Evolutionary conservation across 1,140 invertebrate genomes (phyloP), one percentile per base, ranked within the genome.

Genomic region (Diabrotica virgifera): DNA sequence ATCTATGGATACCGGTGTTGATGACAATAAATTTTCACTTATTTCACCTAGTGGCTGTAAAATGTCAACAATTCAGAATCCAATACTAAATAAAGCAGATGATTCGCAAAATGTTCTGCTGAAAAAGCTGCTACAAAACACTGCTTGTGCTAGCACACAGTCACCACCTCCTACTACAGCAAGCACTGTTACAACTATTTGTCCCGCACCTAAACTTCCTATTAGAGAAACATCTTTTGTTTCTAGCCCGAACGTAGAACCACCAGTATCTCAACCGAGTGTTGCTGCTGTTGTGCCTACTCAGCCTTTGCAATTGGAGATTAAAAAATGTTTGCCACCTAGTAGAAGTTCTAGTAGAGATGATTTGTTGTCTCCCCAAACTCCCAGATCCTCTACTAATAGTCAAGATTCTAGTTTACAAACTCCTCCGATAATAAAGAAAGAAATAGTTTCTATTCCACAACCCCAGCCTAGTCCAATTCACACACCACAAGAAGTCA

Each of bases 41-140:
- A 24, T 53, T 9, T 9, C 35, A 5, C 77, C 11, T 36, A 36
- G 51, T n/a, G 76, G 74, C n/a, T 77, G 75, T 65, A 78, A 78
- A 62, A 75, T 71, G 64, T 76, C 76, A 5, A 63, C 59, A 14
- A 56, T 78, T 35, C 57, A 62, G 52, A 67, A 65, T 36, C 65
- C 73, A n/a, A 13, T 11, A 50, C 5, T 35, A 11, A 77, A 59
- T 65, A 74, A 87, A 72, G 82, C 85, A 54, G 90, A 92, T 71
- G 90, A 94, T 68, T 90, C 90, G 1, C 92, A 95, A 76, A 95
- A 96, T 81, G 93, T 94, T 8, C 78, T 97, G 12, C 77, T 97
- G 13, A 96, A 96, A 74, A 92, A 96, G 77, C 80, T 97, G 35
- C 77, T 97, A 13, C 93, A 96, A 77, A 95, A 94, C 70, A 92